Percentiles rank a stretch among this genome's conserved stretches.
phyloP scores from a whole-genome alignment of 2,888 invertebrate species.

The Cerceris ruficornis region DNA sequence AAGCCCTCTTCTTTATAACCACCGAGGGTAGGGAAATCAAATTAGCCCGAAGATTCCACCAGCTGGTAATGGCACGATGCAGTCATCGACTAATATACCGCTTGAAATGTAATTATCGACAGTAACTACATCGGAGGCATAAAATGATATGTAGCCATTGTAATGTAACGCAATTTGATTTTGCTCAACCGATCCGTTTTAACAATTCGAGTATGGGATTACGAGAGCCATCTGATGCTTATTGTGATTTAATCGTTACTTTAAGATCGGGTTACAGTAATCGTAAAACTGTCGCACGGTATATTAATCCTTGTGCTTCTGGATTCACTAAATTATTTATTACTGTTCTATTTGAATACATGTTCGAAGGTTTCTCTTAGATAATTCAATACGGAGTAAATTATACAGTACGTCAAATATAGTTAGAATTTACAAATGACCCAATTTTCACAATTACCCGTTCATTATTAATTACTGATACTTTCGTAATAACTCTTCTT shows the following conservation, averaged over 20 bases:
- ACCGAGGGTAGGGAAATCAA: slow-evolving; percentile 44
- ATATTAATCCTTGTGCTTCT: slow-evolving; percentile 54
- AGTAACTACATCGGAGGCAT: slow-evolving; percentile 36
- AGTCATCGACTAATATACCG: slow-evolving; percentile 57
- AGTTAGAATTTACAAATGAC: too few relatives aligned
- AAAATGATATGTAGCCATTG: slow-evolving; percentile 57
- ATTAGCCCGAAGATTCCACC: slow-evolving; percentile 51
- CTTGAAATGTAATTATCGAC: slow-evolving; percentile 64
- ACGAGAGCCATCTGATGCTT: slow-evolving; percentile 39
- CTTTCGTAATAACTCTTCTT: too few relatives aligned
- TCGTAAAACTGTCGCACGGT: slow-evolving; percentile 59
- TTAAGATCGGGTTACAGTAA: slow-evolving; percentile 43
- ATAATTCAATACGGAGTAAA: too few relatives aligned
- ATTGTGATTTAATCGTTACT: slow-evolving; percentile 67
- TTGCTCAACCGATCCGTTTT: slow-evolving; percentile 56
- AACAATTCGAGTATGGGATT: slow-evolving; percentile 64
- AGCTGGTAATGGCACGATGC: slow-evolving; percentile 26
- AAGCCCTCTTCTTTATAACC: slow-evolving; percentile 28
- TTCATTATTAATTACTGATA: too few relatives aligned
- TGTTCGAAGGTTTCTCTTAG: too few relatives aligned
- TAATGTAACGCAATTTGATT: slow-evolving; percentile 54
- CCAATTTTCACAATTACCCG: too few relatives aligned
- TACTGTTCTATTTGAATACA: too few relatives aligned
- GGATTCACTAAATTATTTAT: slow-evolving; percentile 51
- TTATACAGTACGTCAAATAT: too few relatives aligned